A percentile compares a stretch with the other conserved stretches of the same genome.
phyloP scores from a whole-genome alignment of 2,797 vertebrate species.

The Sebastes kiyomatsui region DNA sequence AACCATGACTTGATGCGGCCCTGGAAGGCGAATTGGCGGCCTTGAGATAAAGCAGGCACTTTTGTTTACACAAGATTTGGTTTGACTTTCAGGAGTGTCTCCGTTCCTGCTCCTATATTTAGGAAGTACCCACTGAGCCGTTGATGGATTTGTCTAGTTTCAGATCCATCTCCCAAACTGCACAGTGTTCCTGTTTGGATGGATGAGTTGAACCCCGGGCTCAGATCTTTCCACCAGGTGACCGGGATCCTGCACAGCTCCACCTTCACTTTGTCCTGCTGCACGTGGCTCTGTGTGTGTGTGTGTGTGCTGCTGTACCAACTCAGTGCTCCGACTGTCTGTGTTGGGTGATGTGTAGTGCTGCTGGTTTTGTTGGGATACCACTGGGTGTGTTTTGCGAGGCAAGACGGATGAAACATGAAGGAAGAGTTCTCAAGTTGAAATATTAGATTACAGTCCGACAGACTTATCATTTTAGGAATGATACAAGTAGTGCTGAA shows the following conservation, averaged over 20 bases:
- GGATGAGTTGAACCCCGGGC: constrained; percentile 64
- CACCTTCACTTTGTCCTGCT: constrained; percentile 18
- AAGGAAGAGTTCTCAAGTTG: neutral
- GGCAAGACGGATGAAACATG: neutral
- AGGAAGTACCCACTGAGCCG: constrained; percentile 83
- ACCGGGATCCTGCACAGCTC: constrained; percentile 58
- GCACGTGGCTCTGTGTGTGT: neutral
- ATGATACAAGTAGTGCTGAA: neutral
- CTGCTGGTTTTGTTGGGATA: constrained; percentile 6
- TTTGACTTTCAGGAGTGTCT: constrained; percentile 85
- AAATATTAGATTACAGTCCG: neutral
- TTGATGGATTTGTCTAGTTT: constrained; percentile 83
- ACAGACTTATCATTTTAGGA: neutral
- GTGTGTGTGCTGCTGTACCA: neutral
- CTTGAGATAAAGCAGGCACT: constrained; percentile 83
- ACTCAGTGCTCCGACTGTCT: neutral
- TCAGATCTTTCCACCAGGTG: constrained; percentile 73
- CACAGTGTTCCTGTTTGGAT: constrained; percentile 80
- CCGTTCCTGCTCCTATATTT: constrained; percentile 85
- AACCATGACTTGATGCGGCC: constrained; percentile 80
- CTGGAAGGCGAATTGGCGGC: constrained; percentile 77
- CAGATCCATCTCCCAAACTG: constrained; percentile 74
- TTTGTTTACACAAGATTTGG: constrained; percentile 83
- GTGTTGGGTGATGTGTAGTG: constrained; percentile 5
- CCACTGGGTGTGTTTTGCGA: constrained; percentile 4